Percentiles rank a stretch among this genome's conserved stretches.
These are phyloP conservation scores for Tenrec ecaudatus DNA, from an alignment of 2,113 vertebrate species.

Conservation along the genomic window DNA sequence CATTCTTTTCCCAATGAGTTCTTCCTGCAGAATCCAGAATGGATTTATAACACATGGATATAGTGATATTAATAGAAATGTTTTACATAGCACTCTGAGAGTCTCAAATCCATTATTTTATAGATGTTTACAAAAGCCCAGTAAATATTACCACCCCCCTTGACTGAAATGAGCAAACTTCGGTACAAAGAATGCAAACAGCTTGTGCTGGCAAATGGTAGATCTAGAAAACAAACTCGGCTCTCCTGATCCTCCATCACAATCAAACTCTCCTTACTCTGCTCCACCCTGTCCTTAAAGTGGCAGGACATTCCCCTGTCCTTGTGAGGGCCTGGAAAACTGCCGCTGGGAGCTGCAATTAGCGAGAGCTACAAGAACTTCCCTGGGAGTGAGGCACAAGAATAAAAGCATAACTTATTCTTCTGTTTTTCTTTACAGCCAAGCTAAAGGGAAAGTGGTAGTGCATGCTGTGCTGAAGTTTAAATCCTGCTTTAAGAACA, in stretches of 20 bases:
- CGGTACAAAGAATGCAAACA: not conserved
- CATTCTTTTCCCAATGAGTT: not conserved
- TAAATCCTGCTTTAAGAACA: constrained; percentile 82
- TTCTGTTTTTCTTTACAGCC: constrained; percentile 82
- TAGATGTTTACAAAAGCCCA: not conserved
- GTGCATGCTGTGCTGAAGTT: constrained; percentile 86
- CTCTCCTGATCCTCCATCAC: not conserved
- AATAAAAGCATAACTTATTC: constrained; percentile 19
- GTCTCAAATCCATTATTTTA: constrained; percentile 11
- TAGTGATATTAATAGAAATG: not conserved
- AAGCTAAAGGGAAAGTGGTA: constrained; percentile 77
- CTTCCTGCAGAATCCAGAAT: not conserved
- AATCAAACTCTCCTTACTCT: not conserved
- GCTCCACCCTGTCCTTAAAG: not conserved
- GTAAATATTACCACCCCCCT: constrained; percentile 13
- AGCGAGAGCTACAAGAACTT: not conserved
- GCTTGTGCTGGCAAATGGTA: not conserved
- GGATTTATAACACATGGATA: not conserved
- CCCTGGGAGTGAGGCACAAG: not conserved
- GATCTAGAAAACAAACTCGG: constrained; percentile 1
- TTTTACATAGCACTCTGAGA: not conserved
- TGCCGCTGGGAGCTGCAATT: too few species aligned
- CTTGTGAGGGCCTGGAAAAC: not conserved
- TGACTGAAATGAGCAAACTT: not conserved
- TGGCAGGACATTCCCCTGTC: not conserved